phyloP scores from a whole-genome alignment of 2,797 vertebrate species.

The Smutsia gigantea region DNA sequence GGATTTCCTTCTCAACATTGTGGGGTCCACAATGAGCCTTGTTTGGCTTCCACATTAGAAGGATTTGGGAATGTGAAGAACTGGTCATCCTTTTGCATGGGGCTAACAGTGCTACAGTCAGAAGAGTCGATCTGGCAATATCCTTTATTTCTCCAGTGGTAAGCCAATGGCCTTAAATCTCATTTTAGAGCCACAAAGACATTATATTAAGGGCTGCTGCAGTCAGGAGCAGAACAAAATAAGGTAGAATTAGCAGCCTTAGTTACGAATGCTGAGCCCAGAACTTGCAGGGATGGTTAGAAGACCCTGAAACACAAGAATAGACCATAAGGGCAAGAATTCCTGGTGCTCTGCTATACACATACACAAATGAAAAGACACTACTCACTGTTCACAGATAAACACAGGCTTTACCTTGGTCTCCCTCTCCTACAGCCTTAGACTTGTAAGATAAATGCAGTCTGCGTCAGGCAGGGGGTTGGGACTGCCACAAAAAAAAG shows the following conservation, averaged over 20 bases:
- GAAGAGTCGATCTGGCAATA: not conserved
- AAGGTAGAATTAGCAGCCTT: not conserved
- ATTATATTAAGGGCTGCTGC: constrained; percentile 7
- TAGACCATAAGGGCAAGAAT: constrained; percentile 44
- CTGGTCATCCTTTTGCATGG: constrained; percentile 66
- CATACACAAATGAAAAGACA: not conserved
- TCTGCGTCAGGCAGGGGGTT: not conserved
- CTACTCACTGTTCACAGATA: not conserved
- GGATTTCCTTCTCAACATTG: constrained; percentile 26
- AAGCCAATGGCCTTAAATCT: constrained; percentile 57
- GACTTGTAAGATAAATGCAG: not conserved
- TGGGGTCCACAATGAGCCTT: constrained; percentile 43
- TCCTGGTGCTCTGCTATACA: not conserved
- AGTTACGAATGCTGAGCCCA: constrained; percentile 55
- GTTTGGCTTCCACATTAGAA: constrained; percentile 69
- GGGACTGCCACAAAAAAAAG: not conserved
- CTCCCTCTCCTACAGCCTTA: not conserved
- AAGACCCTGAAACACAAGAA: constrained; percentile 75
- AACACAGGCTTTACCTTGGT: not conserved
- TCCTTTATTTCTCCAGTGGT: constrained; percentile 60
- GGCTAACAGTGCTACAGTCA: constrained; percentile 57
- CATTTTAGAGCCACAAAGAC: constrained; percentile 55
- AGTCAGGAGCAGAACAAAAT: not conserved
- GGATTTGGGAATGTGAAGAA: constrained; percentile 63
- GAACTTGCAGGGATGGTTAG: constrained; percentile 45